A percentile compares a stretch with the other conserved stretches of the same genome.
Conservation (phyloP, 2,888 invertebrate genomes). For the Hyposoter dolosus region DNA sequence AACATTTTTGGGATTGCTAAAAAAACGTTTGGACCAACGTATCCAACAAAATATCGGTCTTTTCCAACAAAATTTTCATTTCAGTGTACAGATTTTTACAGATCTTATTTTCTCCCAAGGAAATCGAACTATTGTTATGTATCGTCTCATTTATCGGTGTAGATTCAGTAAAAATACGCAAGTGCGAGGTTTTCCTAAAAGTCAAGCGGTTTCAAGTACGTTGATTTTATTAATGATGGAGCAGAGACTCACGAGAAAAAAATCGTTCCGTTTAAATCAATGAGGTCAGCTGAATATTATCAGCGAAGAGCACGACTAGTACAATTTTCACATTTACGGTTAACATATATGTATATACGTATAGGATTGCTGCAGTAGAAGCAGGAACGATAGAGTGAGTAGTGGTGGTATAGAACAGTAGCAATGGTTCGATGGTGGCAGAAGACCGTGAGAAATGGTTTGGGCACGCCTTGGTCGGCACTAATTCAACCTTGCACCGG, state of each 20-base stretch:
- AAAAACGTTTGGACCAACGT: too few species aligned
- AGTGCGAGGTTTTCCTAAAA: not conserved
- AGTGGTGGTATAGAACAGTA: conserved; percentile 21
- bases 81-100: too few species aligned
- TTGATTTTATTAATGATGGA: not conserved
- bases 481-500: conserved; percentile 67
- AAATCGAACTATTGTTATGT: not conserved
- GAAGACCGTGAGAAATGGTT: conserved; percentile 57
- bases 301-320: conserved; percentile 9
- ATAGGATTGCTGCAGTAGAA: conserved; percentile 44
- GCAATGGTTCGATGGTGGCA: conserved; percentile 31
- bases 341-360: not conserved
- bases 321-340: conserved; percentile 26
- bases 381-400: conserved; percentile 53
- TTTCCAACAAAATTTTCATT: too few species aligned
- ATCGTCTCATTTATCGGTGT: not conserved
- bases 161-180: not conserved
- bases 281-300: conserved; percentile 34
- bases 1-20: too few species aligned
- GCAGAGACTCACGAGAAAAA: not conserved
- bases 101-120: too few species aligned
- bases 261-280: not conserved
- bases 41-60: too few species aligned
- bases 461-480: conserved; percentile 60
- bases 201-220: not conserved